A percentile compares a stretch with the other conserved stretches of the same genome.
phyloP scores from a whole-genome alignment of 2,888 invertebrate species.

The Macaria liturata region DNA sequence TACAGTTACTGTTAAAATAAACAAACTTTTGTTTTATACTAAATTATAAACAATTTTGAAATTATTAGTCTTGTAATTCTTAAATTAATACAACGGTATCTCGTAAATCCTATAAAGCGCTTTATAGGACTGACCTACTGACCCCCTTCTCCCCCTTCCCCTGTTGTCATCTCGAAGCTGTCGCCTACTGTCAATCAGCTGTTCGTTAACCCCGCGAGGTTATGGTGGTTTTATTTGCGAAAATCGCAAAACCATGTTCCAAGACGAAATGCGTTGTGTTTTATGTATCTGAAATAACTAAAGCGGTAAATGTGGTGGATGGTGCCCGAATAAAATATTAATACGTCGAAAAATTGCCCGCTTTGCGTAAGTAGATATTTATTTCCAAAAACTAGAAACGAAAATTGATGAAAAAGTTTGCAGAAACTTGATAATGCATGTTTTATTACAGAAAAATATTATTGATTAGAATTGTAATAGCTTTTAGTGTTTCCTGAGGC shows the following conservation, averaged over 20 bases:
- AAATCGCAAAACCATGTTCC: slow-evolving; percentile 20
- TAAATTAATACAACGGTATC: too few species aligned
- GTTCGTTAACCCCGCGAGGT: slow-evolving; percentile 38
- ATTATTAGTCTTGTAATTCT: too few species aligned
- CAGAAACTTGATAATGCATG: too few species aligned
- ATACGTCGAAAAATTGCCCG: background rate
- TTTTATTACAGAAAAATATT: too few species aligned
- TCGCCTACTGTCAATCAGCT: slow-evolving; percentile 41
- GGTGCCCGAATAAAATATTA: background rate
- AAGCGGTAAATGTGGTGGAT: slow-evolving; percentile 22
- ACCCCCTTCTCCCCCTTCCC: too few species aligned
- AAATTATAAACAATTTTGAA: too few species aligned
- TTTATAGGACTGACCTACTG: background rate
- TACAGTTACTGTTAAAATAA: too few species aligned
- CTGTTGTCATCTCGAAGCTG: background rate
- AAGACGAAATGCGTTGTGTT: slow-evolving; percentile 4
- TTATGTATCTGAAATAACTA: slow-evolving; percentile 1
- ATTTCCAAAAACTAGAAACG: background rate
- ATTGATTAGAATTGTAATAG: too few species aligned
- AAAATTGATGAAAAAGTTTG: background rate
- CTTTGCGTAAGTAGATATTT: background rate
- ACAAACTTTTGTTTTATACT: too few species aligned
- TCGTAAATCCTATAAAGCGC: background rate
- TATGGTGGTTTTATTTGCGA: slow-evolving; percentile 17
- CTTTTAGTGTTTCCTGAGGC: too few species aligned